Conservation (phyloP, 2,797 vertebrate genomes). For the Agapornis canus region DNA sequence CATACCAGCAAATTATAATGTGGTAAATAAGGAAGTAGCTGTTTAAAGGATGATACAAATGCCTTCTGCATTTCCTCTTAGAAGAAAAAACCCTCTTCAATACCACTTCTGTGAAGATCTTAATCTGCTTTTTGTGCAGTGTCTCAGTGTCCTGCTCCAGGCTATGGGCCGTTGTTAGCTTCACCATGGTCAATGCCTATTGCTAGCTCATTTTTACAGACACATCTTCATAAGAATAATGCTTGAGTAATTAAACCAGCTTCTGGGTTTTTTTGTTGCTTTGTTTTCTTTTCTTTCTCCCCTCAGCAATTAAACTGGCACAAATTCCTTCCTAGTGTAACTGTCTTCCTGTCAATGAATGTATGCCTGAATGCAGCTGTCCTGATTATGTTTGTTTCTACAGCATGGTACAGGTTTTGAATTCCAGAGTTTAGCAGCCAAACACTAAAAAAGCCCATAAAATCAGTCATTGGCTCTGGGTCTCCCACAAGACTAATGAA, state of each 20-base stretch:
- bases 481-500: not conserved
- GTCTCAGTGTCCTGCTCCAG: not conserved
- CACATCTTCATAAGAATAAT: not conserved
- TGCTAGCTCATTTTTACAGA: not conserved
- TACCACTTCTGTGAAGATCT: not conserved
- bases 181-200: not conserved
- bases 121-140: not conserved
- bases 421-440: slow-evolving; percentile 6
- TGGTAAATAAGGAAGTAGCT: not conserved
- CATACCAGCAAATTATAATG: not conserved
- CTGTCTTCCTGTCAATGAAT: not conserved
- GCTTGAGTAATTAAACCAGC: not conserved
- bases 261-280: not conserved
- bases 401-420: not conserved
- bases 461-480: not conserved
- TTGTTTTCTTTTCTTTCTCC: accelerated
- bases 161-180: not conserved
- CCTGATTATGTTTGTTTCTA: not conserved
- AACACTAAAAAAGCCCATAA: not conserved
- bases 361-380: not conserved
- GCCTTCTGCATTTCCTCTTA: not conserved
- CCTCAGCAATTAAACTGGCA: not conserved
- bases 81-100: not conserved
- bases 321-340: not conserved
- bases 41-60: not conserved